A percentile compares a stretch with the other conserved stretches of the same genome.
phyloP scores from a whole-genome alignment of 2,888 invertebrate genomes.

The Pegoplata infirma region DNA sequence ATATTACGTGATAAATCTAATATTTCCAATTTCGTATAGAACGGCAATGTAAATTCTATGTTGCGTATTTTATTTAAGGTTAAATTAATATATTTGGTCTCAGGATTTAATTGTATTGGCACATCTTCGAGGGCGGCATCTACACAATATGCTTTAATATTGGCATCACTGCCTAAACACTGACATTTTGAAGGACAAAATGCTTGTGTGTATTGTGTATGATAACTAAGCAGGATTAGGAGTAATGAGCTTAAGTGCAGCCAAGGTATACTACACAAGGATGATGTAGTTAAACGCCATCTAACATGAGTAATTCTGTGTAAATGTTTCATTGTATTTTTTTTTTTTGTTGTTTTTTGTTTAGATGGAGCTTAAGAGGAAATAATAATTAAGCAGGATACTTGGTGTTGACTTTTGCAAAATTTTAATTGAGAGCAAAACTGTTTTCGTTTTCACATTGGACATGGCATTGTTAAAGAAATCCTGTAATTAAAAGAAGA shows the following conservation, averaged over 20 bases:
- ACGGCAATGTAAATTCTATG: slow-evolving; percentile 87
- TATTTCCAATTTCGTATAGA: slow-evolving; percentile 88
- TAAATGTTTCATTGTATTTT: slow-evolving; percentile 61
- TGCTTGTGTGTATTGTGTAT: slow-evolving; percentile 63
- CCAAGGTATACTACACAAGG: slow-evolving; percentile 40
- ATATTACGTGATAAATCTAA: slow-evolving; percentile 91
- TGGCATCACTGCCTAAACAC: slow-evolving; percentile 85
- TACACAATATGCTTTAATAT: slow-evolving; percentile 86
- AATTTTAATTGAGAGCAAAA: background rate
- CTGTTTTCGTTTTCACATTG: no score
- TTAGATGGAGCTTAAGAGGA: background rate
- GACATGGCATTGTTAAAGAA: no score
- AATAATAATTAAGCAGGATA: background rate
- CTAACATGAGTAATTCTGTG: slow-evolving; percentile 57
- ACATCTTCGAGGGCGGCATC: slow-evolving; percentile 89
- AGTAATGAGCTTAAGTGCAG: slow-evolving; percentile 66
- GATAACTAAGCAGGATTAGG: slow-evolving; percentile 70
- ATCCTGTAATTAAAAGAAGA: no score
- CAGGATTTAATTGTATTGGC: slow-evolving; percentile 93
- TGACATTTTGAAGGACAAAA: slow-evolving; percentile 89
- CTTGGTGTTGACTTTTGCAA: background rate
- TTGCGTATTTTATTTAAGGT: slow-evolving; percentile 90
- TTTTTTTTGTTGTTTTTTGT: no score
- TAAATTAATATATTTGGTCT: slow-evolving; percentile 89
- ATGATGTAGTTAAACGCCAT: slow-evolving; percentile 55